Base-by-base conservation (phyloP, 2,888 invertebrate species). In the Drosophila kanekoi region DNA sequence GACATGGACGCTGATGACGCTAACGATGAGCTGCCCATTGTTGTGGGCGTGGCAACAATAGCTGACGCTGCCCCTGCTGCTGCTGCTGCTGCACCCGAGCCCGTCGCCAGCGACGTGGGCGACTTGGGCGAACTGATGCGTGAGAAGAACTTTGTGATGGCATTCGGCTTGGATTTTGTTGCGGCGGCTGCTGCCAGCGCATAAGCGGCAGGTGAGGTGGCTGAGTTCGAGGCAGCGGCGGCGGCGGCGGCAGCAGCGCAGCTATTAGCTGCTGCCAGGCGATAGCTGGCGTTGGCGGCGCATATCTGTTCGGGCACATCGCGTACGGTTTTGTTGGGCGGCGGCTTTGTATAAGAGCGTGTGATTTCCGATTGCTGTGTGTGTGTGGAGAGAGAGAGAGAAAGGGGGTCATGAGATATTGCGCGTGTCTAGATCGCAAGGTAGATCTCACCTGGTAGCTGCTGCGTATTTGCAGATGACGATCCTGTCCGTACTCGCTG, bases 261-360 rank as follows among this genome's bases (percentile, higher is more conserved):
- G 72, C 69, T 40, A 28, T 52, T 63, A 5, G 70, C 57, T 1
- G 70, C 3, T 3, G 44, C 58, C 57, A 76, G 51, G 2, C 78
- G 68, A 33, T 76, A 76, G 28, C 69, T 76, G 48, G 56, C 51
- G 23, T 40, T 71, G 49, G 43, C 69, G n/a, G 76, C 61, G 77
- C 90, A 85, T 66, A 90, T 89, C 77, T 90, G 91, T 76, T 94
- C 94, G 88, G 94, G 94, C 92, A 94, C 94, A 93, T 95, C 94
- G 93, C 94, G 94, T 92, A 94, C 94, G 92, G 94, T 94, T 92
- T 94, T 94, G 93, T 95, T 95, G 90, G 94, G 94, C 86, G 94
- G 94, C 88, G 94, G 94, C 92, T 94, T 94, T 79, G 94, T 94
- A 89, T 94, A 94, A 92, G 94, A 94, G 91, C 94, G 94, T 91